Evolutionary conservation across 2,888 invertebrate genomes (phyloP), one percentile per base, ranked within the genome.

Genomic region (Drosophila maculinotata): DNA sequence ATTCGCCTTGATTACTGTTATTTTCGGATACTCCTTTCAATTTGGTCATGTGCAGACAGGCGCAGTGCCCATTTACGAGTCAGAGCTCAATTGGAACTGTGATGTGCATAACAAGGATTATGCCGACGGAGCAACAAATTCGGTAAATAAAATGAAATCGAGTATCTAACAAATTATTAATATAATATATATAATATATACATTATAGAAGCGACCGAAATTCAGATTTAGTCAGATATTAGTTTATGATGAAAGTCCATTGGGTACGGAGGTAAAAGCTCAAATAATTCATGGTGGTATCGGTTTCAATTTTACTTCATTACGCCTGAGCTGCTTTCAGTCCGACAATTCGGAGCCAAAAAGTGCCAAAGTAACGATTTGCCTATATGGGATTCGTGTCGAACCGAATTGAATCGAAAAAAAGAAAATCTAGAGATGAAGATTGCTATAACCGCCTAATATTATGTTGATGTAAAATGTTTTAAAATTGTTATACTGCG

Each of bases 21-120:
- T 42, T 35, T 12, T 25, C 6, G 76, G 54, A 38, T 65, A 58
- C 26, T 79, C 79, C 8, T 38, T 17, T 12, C 79, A 79, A 45
- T 82, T 75, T 17, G 79, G 79, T 3, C 42, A 10, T 1, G 44
- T 78, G 69, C 56, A 79, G 23, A n/a, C 52, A 0, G 28, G 17
- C 25, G 54, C 86, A 1, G 76, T 85, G 23, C 63, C 76, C n/a
- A 64, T 79, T 9, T 64, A 64, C 42, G 79, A 79, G 36, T n/a
- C 17, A 1, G 62, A 79, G 9, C 9, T 82, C 2, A 15, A 20
- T 5, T 38, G 38, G 14, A 53, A 47, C 8, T 23, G 31, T 10
- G 4, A 12, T 0, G 25, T 10, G 6, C 4, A 25, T 0, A 42
- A 56, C 31, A 30, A 85, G 9, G 20, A 31, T 1, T 66, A 44